Conservation (phyloP, 2,113 vertebrate genomes). For the Rhineura floridana region DNA sequence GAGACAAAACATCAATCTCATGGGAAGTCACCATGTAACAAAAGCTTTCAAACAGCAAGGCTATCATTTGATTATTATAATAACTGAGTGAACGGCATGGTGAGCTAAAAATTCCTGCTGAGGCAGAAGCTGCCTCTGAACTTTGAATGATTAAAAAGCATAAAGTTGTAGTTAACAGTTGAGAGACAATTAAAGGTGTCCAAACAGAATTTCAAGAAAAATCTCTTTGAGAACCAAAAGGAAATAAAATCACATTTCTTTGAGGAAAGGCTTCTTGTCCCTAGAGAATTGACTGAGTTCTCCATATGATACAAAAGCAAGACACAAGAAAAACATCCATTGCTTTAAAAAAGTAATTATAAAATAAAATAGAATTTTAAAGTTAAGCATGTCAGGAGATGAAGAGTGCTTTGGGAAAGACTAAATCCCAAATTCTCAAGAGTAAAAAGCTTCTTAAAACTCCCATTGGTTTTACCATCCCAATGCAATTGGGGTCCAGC, state of each 20-base stretch:
- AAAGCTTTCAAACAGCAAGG: background rate
- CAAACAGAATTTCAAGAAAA: background rate
- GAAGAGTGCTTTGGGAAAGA: constrained; percentile 20
- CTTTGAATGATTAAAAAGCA: background rate
- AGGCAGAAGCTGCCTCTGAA: background rate
- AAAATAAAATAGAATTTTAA: background rate
- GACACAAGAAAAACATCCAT: background rate
- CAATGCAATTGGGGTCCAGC: background rate
- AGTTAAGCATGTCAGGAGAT: background rate
- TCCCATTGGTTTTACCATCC: background rate
- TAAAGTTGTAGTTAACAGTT: background rate
- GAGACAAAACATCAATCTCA: background rate
- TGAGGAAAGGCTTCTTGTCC: constrained; percentile 27
- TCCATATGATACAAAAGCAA: constrained; percentile 4
- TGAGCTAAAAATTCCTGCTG: background rate
- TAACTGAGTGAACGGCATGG: background rate
- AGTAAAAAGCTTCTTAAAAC: background rate
- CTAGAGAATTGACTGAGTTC: background rate
- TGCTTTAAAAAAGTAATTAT: background rate
- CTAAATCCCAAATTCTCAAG: constrained; percentile 14
- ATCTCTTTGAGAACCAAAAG: background rate
- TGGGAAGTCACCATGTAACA: background rate
- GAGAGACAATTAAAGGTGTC: background rate
- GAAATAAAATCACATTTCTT: background rate
- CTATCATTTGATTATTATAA: background rate